Conservation (phyloP, 2,797 vertebrate genomes). For the Clarias fuscus region DNA sequence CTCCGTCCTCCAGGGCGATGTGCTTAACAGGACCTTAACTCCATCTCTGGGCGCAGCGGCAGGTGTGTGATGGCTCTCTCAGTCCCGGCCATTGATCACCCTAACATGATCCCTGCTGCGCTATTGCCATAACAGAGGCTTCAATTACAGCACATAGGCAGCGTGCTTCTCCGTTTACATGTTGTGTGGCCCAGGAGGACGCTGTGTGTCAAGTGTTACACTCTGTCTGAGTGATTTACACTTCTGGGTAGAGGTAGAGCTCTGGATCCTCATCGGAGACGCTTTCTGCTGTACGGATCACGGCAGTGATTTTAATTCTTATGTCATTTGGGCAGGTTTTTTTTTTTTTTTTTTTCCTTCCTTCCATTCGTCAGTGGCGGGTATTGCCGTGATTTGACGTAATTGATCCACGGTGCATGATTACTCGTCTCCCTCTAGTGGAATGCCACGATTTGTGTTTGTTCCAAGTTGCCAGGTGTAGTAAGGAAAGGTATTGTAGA, state of each 20-base stretch:
- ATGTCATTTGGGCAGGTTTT: background rate
- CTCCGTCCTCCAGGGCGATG: constrained; percentile 45
- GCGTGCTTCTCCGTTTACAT: constrained; percentile 49
- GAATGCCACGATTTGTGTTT: constrained; percentile 35
- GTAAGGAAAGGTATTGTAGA: background rate
- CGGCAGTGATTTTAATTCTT: background rate
- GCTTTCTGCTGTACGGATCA: constrained; percentile 32
- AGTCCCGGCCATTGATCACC: constrained; percentile 42
- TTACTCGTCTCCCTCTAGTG: constrained; percentile 65
- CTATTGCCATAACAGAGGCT: constrained; percentile 50
- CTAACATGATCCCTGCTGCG: constrained; percentile 40
- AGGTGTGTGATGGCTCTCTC: constrained; percentile 53
- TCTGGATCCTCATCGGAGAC: background rate
- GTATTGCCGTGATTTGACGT: background rate
- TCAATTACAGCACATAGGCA: constrained; percentile 46
- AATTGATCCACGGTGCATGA: constrained; percentile 22
- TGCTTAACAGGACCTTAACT: constrained; percentile 49
- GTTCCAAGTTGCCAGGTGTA: background rate
- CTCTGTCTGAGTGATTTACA: constrained; percentile 48
- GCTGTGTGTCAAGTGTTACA: constrained; percentile 40
- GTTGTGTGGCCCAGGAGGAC: constrained; percentile 50
- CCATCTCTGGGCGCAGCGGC: constrained; percentile 39
- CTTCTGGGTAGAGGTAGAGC: constrained; percentile 41
- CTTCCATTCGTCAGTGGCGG: background rate
- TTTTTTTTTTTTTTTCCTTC: background rate